A percentile compares a stretch with the other conserved stretches of the same genome.
These are phyloP conservation scores for Dichetophora obliterata DNA, from an alignment of 2,888 invertebrate genomes.

Conservation along the genomic window DNA sequence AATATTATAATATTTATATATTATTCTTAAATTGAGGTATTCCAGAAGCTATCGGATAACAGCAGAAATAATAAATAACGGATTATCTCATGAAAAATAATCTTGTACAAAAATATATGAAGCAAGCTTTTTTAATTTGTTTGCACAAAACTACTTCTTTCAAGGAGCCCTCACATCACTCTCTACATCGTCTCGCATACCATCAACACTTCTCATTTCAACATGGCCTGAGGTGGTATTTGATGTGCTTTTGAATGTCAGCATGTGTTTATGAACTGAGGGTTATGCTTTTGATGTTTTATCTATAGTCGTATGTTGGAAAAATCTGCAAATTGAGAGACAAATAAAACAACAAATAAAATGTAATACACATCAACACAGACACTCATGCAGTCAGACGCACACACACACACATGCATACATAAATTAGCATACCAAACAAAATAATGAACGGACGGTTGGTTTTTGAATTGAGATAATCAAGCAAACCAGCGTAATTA, in stretches of 20 bases:
- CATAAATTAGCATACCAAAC: neutral
- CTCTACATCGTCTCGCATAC: no score
- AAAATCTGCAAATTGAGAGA: constrained; percentile 14
- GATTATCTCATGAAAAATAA: no score
- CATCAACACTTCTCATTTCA: no score
- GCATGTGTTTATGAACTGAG: neutral
- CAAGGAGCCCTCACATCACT: no score
- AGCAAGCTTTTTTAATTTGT: no score
- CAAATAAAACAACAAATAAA: neutral
- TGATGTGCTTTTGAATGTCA: neutral
- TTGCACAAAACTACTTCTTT: no score
- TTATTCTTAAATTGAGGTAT: no score
- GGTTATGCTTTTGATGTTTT: neutral
- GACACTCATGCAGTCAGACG: neutral
- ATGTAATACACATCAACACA: no score
- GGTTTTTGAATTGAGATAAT: constrained; percentile 16
- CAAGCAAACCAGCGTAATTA: neutral
- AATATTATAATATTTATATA: no score
- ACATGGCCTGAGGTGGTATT: neutral
- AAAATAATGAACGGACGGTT: neutral
- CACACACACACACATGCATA: neutral
- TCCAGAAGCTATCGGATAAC: no score
- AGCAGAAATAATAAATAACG: no score
- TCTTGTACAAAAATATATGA: no score
- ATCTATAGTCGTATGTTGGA: neutral